phyloP scores from a whole-genome alignment of 2,888 invertebrate genomes.

The Palloptera scutellata region DNA sequence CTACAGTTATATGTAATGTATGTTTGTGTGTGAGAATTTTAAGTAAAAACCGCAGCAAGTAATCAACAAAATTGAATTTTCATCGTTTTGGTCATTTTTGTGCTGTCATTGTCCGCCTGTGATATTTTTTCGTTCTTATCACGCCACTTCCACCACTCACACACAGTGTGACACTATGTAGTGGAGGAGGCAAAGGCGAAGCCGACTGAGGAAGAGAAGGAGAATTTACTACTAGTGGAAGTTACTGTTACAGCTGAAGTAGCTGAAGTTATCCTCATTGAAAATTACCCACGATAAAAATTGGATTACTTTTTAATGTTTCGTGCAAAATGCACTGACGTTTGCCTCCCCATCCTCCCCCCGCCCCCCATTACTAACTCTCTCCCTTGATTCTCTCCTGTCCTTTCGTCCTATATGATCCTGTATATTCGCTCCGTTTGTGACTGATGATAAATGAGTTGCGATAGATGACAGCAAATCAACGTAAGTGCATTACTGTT shows the following conservation, averaged over 20 bases:
- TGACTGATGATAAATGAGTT: slow-evolving; percentile 59
- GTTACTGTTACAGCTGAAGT: slow-evolving; percentile 15
- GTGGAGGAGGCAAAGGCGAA: neutral
- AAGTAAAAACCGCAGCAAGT: slow-evolving; percentile 31
- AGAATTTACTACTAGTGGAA: neutral
- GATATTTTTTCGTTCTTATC: slow-evolving; percentile 25
- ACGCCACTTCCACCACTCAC: slow-evolving; percentile 28
- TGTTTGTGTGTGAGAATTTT: neutral
- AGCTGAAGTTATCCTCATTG: slow-evolving; percentile 44
- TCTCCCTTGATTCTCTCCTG: slow-evolving; percentile 9
- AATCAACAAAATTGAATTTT: slow-evolving; percentile 61
- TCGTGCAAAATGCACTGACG: slow-evolving; percentile 31
- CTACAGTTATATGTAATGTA: neutral
- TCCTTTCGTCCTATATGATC: slow-evolving; percentile 7
- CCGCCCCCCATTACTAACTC: neutral
- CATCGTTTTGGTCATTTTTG: slow-evolving; percentile 54
- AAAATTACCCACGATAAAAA: slow-evolving; percentile 62
- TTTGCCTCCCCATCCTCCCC: slow-evolving; percentile 23
- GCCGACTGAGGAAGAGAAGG: too few species aligned
- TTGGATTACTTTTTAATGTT: slow-evolving; percentile 59
- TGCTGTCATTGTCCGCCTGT: slow-evolving; percentile 31
- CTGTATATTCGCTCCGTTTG: slow-evolving; percentile 25
- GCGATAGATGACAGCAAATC: slow-evolving; percentile 62
- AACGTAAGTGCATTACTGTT: slow-evolving; percentile 61
- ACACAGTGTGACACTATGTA: slow-evolving; percentile 19